Evolutionary conservation across 2,797 vertebrate species (phyloP).

Genomic region (Graptemys geographica): DNA sequence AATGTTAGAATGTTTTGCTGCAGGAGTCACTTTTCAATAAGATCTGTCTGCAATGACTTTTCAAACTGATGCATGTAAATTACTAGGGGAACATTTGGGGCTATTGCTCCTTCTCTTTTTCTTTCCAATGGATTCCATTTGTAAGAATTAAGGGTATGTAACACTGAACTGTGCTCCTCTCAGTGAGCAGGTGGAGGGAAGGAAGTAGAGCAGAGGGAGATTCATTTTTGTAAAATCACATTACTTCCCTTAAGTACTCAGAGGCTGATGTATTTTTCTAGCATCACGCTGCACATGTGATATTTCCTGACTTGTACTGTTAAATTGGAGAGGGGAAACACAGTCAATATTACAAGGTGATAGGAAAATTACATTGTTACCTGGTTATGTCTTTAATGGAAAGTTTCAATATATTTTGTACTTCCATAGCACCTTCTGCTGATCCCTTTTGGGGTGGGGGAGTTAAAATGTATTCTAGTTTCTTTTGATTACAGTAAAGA

Average conservation of each 20-base stretch:
- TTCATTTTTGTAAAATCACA: neutral
- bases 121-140: neutral
- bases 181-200: neutral
- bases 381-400: neutral
- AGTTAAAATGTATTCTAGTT: neutral
- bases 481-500: neutral
- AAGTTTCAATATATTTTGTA: neutral
- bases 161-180: neutral
- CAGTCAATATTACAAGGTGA: neutral
- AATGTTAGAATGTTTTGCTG: neutral
- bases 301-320: neutral
- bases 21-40: neutral
- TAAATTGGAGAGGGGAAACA: neutral
- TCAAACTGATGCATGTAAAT: neutral
- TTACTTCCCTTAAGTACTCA: neutral
- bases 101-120: neutral
- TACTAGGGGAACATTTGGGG: neutral
- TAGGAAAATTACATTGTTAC: neutral
- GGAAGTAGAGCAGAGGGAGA: neutral
- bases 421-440: neutral
- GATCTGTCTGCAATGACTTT: neutral
- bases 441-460: neutral
- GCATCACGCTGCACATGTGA: neutral
- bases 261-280: neutral
- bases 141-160: neutral